A percentile compares a stretch with the other conserved stretches of the same genome.
Conservation (phyloP, 2,797 vertebrate species). For the Rhinoraja longicauda region DNA sequence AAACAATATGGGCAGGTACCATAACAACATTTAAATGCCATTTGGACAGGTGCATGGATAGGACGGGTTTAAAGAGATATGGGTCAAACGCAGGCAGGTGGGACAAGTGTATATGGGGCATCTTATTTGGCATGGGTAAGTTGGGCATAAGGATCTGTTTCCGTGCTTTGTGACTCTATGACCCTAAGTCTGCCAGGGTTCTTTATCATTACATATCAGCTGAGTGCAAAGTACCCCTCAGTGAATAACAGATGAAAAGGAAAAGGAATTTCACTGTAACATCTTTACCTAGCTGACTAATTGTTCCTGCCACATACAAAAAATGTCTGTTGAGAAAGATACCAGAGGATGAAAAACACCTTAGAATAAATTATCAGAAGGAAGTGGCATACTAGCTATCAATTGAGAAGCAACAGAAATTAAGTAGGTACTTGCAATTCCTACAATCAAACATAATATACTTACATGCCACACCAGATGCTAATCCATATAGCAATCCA, state of each 20-base stretch:
- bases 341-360: too few relatives aligned
- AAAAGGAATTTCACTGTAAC: neutral
- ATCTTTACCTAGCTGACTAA: neutral
- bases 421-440: neutral
- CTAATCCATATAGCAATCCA: slow-evolving; percentile 86
- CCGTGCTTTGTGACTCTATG: too few relatives aligned
- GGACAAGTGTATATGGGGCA: too few relatives aligned
- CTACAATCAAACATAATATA: slow-evolving; percentile 38
- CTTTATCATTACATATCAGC: neutral
- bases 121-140: too few relatives aligned
- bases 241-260: neutral
- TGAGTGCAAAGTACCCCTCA: neutral
- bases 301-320: neutral
- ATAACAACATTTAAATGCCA: too few relatives aligned
- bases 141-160: too few relatives aligned
- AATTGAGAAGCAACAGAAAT: neutral
- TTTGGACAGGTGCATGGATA: too few relatives aligned
- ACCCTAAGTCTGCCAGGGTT: neutral
- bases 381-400: neutral
- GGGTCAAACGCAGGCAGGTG: too few relatives aligned
- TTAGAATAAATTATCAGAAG: neutral
- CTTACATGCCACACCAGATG: slow-evolving; percentile 95
- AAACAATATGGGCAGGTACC: too few relatives aligned
- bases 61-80: too few relatives aligned
- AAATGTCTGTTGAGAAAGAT: too few relatives aligned